These are phyloP conservation scores for Graptemys geographica DNA, from an alignment of 2,797 vertebrate genomes.

Conservation along the genomic window DNA sequence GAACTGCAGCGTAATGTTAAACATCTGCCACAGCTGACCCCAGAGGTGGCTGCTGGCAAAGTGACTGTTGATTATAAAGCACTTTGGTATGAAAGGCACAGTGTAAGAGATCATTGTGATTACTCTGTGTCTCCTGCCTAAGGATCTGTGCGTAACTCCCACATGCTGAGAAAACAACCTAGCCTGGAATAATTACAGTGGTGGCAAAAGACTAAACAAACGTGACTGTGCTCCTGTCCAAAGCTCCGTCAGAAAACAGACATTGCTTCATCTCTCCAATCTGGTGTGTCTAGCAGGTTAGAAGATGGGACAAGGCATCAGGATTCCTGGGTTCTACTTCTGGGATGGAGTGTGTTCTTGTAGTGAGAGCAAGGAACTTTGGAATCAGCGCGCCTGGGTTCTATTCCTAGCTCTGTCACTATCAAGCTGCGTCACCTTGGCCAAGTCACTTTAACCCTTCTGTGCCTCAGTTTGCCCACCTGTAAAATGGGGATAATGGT, in stretches of 20 bases:
- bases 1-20: not conserved
- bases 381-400: not conserved
- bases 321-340: not conserved
- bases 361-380: not conserved
- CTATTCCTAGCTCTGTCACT: not conserved
- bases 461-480: not conserved
- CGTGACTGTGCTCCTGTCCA: not conserved
- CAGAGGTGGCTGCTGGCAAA: not conserved
- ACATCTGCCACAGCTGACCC: constrained; percentile 42
- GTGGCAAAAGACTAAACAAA: not conserved
- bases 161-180: not conserved
- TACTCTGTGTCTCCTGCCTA: not conserved
- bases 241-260: not conserved
- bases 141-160: not conserved
- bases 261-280: not conserved
- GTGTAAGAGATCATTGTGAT: not conserved
- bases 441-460: not conserved
- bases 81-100: not conserved
- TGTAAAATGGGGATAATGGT: no score
- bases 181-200: not conserved
- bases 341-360: not conserved
- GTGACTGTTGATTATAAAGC: not conserved
- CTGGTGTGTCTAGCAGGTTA: not conserved
- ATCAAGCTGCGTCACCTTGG: not conserved
- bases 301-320: not conserved